A percentile compares a stretch with the other conserved stretches of the same genome.
These are phyloP conservation scores for Agrochola lota DNA, from an alignment of 2,888 invertebrate genomes.

Conservation along the genomic window DNA sequence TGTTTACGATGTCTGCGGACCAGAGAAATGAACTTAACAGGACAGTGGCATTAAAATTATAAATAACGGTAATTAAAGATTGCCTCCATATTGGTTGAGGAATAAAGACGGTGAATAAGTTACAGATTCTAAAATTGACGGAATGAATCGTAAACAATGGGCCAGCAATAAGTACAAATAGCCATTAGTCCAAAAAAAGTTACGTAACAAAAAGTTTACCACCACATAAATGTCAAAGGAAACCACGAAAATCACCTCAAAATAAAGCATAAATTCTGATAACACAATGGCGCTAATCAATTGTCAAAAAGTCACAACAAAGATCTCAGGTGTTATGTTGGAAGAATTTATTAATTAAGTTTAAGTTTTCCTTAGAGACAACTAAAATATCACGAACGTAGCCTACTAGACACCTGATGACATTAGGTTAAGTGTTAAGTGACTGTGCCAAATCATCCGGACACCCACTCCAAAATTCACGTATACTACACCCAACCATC, in stretches of 20 bases:
- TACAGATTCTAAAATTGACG: conserved; percentile 26
- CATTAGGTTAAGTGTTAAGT: conserved; percentile 73
- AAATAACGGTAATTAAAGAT: conserved; percentile 47
- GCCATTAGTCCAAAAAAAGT: background rate
- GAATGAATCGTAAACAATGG: conserved; percentile 34
- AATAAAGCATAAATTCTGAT: conserved; percentile 5
- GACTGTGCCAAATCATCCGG: conserved; percentile 56
- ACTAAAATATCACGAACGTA: conserved; percentile 42
- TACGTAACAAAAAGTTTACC: conserved; percentile 12
- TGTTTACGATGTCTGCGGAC: conserved; percentile 27
- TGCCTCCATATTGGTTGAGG: conserved; percentile 7
- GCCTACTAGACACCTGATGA: conserved; percentile 76
- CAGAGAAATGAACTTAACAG: conserved; percentile 2
- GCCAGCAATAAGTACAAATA: background rate
- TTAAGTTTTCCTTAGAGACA: background rate
- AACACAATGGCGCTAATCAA: conserved; percentile 10
- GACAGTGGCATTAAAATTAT: conserved; percentile 35
- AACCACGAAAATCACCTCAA: background rate
- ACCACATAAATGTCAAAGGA: background rate
- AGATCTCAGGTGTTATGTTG: background rate
- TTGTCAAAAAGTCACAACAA: conserved; percentile 28
- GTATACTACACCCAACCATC: conserved; percentile 59
- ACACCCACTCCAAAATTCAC: conserved; percentile 73
- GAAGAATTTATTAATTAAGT: background rate
- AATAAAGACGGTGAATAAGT: background rate